Evolutionary conservation across 2,888 invertebrate species (phyloP).

Genomic region (Allacma fusca): DNA sequence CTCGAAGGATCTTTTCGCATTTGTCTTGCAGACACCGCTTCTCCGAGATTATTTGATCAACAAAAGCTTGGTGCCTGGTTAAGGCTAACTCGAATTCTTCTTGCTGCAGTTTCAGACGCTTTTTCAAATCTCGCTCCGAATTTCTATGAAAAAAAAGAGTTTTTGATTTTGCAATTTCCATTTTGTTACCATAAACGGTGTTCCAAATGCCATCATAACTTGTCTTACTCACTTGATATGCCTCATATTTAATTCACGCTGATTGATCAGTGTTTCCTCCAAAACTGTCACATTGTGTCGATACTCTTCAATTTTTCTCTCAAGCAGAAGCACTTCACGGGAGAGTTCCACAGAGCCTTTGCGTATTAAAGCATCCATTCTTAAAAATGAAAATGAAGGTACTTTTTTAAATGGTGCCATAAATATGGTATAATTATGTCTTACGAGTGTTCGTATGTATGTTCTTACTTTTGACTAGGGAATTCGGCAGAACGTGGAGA

Average conservation of each 20-base stretch:
- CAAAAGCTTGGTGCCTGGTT: slow-evolving; percentile 81
- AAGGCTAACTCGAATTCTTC: slow-evolving; percentile 78
- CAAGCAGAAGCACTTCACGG: slow-evolving; percentile 71
- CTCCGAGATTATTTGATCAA: slow-evolving; percentile 80
- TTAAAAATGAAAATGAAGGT: no score
- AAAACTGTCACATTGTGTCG: slow-evolving; percentile 70
- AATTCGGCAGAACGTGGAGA: neutral
- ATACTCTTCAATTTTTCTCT: slow-evolving; percentile 71
- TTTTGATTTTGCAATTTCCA: no score
- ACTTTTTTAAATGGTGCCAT: no score
- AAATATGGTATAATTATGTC: no score
- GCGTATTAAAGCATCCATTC: slow-evolving; percentile 69
- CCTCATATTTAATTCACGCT: slow-evolving; percentile 68
- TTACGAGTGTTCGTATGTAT: neutral
- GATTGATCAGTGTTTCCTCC: slow-evolving; percentile 70
- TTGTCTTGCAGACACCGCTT: slow-evolving; percentile 80
- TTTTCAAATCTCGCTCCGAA: slow-evolving; percentile 65
- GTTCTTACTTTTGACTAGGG: slow-evolving; percentile 21
- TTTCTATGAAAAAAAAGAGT: slow-evolving; percentile 51
- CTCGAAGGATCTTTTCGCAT: slow-evolving; percentile 74
- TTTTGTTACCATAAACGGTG: no score
- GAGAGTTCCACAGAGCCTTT: slow-evolving; percentile 71
- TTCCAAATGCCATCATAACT: no score
- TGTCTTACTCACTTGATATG: slow-evolving; percentile 63
- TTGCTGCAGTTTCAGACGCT: slow-evolving; percentile 70